Conservation (phyloP, 2,113 vertebrate species). For the Istiophorus platypterus region DNA sequence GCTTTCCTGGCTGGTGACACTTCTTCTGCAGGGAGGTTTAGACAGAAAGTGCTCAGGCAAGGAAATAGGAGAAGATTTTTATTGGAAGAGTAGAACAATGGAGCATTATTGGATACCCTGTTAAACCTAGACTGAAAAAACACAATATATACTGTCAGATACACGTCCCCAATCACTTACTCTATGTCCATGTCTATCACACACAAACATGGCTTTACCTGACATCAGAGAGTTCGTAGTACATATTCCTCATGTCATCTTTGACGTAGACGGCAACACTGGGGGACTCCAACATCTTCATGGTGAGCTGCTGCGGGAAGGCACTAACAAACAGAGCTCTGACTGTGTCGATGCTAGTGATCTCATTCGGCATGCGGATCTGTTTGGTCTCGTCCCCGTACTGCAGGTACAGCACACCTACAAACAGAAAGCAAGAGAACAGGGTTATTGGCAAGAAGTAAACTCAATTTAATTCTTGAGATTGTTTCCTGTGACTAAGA, state of each 20-base stretch:
- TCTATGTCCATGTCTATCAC: not conserved
- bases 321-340: conserved; percentile 98
- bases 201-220: conserved; percentile 81
- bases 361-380: conserved; percentile 97
- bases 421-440: not conserved
- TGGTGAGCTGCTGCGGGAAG: conserved; percentile 96
- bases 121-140: conserved; percentile 9
- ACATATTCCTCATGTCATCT: conserved; percentile 96
- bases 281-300: conserved; percentile 97
- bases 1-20: conserved; percentile 46
- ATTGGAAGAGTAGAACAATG: not conserved
- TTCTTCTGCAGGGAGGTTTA: conserved; percentile 46
- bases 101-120: not conserved
- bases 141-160: not conserved
- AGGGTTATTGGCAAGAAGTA: not conserved
- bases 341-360: conserved; percentile 96
- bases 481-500: conserved; percentile 1
- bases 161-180: not conserved
- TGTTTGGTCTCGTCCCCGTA: conserved; percentile 97
- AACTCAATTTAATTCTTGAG: not conserved
- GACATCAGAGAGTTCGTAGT: conserved; percentile 94
- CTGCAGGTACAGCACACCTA: conserved; percentile 97
- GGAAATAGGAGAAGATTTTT: conserved; percentile 15
- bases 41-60: conserved; percentile 29
- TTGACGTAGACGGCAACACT: conserved; percentile 96